A percentile compares a stretch with the other conserved stretches of the same genome.
These are phyloP conservation scores for Dryocosmus kuriphilus DNA, from an alignment of 2,888 invertebrate genomes.

Conservation along the genomic window DNA sequence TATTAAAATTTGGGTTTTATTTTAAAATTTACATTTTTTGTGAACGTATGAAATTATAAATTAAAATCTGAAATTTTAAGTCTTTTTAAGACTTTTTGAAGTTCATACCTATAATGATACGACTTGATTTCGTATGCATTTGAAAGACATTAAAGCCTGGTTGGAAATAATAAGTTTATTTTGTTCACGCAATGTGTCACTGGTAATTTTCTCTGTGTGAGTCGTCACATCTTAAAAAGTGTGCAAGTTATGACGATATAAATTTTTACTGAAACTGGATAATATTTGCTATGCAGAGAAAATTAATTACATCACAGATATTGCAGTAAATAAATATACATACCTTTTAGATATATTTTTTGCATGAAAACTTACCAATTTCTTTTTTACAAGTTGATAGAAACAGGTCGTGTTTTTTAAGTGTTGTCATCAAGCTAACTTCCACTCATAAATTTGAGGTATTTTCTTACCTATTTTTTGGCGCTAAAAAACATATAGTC, in stretches of 20 bases:
- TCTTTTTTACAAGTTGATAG: background rate
- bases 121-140: constrained; percentile 2
- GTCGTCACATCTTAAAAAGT: constrained; percentile 30
- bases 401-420: background rate
- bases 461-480: background rate
- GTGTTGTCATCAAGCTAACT: background rate
- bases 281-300: background rate
- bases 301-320: background rate
- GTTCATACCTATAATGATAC: background rate
- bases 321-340: constrained; percentile 8
- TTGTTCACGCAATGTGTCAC: background rate
- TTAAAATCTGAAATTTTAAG: constrained; percentile 6
- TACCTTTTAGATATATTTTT: constrained; percentile 11
- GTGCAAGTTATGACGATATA: constrained; percentile 19
- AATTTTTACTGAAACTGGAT: background rate
- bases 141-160: background rate
- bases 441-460: background rate
- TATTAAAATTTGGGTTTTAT: background rate
- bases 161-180: background rate
- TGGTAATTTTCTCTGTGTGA: constrained; percentile 6
- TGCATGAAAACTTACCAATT: background rate
- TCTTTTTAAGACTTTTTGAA: constrained; percentile 11
- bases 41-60: background rate
- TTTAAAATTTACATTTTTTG: constrained; percentile 9
- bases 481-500: background rate